Percentiles rank a stretch among this genome's conserved stretches.
phyloP scores from a whole-genome alignment of 2,797 vertebrate species.

The Odontamblyopus lacepedii region DNA sequence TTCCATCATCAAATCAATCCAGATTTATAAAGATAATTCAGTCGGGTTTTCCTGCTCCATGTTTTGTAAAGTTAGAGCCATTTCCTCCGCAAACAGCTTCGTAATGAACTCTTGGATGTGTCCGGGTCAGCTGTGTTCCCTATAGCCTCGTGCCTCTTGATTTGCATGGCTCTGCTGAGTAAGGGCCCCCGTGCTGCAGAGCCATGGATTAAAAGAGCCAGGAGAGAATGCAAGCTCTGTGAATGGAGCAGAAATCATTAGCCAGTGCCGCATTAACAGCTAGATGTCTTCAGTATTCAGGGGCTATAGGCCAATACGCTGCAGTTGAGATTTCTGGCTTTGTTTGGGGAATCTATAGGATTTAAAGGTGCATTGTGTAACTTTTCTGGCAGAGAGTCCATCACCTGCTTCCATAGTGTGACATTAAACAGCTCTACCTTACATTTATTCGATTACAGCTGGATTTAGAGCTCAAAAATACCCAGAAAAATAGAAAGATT shows the following conservation, averaged over 20 bases:
- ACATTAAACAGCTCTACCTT: too few relatives aligned
- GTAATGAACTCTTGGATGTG: not conserved
- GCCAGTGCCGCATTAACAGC: slow-evolving; percentile 8
- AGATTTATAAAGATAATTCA: not conserved
- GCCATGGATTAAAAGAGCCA: not conserved
- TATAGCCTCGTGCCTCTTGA: not conserved
- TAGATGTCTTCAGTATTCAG: not conserved
- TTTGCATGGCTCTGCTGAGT: slow-evolving; percentile 2
- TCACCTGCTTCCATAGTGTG: too few relatives aligned
- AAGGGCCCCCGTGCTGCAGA: slow-evolving; percentile 12
- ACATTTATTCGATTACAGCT: too few relatives aligned
- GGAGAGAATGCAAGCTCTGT: slow-evolving; percentile 1
- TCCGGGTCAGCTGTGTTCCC: not conserved
- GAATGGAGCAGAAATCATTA: not conserved
- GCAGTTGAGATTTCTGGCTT: not conserved
- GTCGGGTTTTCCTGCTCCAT: too few relatives aligned
- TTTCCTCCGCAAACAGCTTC: not conserved
- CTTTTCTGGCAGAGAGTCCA: too few relatives aligned
- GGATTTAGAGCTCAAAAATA: too few relatives aligned
- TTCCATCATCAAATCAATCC: not conserved
- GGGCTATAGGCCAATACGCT: not conserved
- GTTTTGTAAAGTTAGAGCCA: not conserved
- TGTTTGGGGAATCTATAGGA: not conserved
- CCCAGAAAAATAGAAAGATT: too few relatives aligned
- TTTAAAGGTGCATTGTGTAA: not conserved